These are phyloP conservation scores for Heliconius ethilla DNA, from an alignment of 2,888 invertebrate species.

Conservation along the genomic window DNA sequence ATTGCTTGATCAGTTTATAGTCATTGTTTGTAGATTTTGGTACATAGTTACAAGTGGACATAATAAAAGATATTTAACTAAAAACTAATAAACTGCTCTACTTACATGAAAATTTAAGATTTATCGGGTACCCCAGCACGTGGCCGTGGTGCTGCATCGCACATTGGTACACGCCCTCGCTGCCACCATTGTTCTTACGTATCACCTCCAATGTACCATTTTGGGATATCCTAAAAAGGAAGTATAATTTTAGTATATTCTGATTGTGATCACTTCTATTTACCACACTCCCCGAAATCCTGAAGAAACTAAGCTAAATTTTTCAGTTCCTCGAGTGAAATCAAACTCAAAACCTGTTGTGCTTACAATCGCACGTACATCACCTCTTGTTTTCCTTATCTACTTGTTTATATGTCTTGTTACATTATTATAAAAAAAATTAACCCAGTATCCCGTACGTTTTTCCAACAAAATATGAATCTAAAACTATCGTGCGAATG, in stretches of 20 bases:
- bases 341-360: too few relatives aligned
- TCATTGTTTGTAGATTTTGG: not conserved
- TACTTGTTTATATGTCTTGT: too few relatives aligned
- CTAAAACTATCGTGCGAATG: not conserved
- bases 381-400: too few relatives aligned
- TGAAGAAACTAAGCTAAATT: too few relatives aligned
- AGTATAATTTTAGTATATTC: not conserved
- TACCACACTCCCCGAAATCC: too few relatives aligned
- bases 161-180: conserved; percentile 70
- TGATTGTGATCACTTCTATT: too few relatives aligned
- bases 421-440: not conserved
- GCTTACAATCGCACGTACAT: too few relatives aligned
- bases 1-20: too few relatives aligned
- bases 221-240: conserved; percentile 54
- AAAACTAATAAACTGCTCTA: conserved; percentile 39
- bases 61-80: not conserved
- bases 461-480: not conserved
- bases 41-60: too few relatives aligned
- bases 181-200: conserved; percentile 55
- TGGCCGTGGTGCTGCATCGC: conserved; percentile 57
- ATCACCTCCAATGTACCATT: conserved; percentile 66
- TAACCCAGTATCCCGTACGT: not conserved
- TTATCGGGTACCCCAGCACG: conserved; percentile 68
- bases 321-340: too few relatives aligned
- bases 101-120: conserved; percentile 70